Conservation (phyloP, 2,113 vertebrate genomes). For the Dipodomys ordii region DNA sequence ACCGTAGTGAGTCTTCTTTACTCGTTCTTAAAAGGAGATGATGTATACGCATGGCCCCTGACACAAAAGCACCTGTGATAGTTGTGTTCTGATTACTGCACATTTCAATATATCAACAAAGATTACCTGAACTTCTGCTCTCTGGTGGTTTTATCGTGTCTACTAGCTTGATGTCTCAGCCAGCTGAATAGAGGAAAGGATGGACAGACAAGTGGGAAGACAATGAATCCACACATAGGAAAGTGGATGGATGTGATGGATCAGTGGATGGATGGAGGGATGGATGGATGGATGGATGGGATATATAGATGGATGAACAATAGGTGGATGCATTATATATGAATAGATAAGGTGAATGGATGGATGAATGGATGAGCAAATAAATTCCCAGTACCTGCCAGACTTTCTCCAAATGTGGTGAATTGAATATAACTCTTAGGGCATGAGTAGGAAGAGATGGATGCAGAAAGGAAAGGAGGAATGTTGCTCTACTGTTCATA, state of each 20-base stretch:
- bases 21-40: background rate
- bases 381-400: background rate
- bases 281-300: background rate
- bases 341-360: no score
- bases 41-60: fast-evolving
- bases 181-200: background rate
- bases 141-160: background rate
- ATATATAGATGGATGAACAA: no score
- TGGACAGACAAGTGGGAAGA: no score
- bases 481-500: fast-evolving
- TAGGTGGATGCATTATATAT: no score
- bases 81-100: background rate
- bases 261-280: fast-evolving
- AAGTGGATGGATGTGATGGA: fast-evolving
- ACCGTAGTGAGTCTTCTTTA: background rate
- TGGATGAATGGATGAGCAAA: background rate
- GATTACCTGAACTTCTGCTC: background rate
- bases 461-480: background rate
- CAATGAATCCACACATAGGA: no score
- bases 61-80: background rate
- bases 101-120: background rate
- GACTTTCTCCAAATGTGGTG: background rate
- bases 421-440: background rate
- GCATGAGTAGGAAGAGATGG: background rate
- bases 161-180: background rate